These are phyloP conservation scores for Nyctereutes procyonoides DNA, from an alignment of 2,113 vertebrate genomes.

Conservation along the genomic window DNA sequence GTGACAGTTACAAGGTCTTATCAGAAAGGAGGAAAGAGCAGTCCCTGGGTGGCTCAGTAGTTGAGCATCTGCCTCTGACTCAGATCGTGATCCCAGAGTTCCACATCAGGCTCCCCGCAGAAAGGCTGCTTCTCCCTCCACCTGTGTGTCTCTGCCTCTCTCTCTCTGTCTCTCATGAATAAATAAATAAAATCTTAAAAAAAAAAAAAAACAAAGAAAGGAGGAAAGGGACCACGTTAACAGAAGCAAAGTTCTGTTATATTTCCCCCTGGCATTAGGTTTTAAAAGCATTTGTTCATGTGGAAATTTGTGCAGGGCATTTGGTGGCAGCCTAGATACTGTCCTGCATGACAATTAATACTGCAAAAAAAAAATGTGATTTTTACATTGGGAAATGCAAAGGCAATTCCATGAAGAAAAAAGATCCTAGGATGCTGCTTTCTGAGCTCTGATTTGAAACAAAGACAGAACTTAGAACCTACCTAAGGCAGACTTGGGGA, in stretches of 20 bases:
- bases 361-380: not conserved
- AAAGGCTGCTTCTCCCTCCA: too few species aligned
- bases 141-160: too few species aligned
- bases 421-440: not conserved
- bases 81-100: too few species aligned
- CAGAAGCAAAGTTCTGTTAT: not conserved
- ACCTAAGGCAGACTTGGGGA: not conserved
- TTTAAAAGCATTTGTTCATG: not conserved
- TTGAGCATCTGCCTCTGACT: too few species aligned
- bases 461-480: not conserved
- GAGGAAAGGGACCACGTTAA: not conserved
- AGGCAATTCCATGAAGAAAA: not conserved
- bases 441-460: not conserved
- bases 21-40: not conserved
- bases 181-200: too few species aligned
- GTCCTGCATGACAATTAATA: not conserved
- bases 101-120: too few species aligned
- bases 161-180: too few species aligned
- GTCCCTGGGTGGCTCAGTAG: too few species aligned
- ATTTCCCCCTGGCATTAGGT: not conserved
- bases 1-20: not conserved
- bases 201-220: not conserved
- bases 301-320: not conserved
- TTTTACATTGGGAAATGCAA: not conserved
- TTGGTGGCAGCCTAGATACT: not conserved